Base-by-base conservation (phyloP, 2,888 invertebrate species). In the Noctua pronuba region DNA sequence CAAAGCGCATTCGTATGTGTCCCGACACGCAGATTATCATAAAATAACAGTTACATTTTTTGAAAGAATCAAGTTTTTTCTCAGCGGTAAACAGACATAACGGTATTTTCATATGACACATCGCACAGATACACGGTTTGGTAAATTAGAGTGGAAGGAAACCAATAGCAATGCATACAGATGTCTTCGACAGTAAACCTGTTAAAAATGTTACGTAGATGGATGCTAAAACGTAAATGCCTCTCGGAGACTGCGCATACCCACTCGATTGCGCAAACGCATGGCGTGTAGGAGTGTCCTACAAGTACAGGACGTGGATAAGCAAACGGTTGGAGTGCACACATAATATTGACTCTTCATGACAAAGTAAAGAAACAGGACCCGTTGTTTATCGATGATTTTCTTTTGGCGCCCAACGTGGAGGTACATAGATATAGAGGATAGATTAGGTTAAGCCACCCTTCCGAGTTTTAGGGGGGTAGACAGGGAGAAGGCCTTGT, bases 251-350 rank as follows among this genome's bases (percentile, higher is more conserved):
- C 31, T 75, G 66, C 6, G 46, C 38, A 67, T 31, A 60, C 55
- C 38, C 44, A 75, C 58, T 72, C 1, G 52, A 73, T 90, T 91
- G 89, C 88, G 88, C 88, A 91, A 91, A 83, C 85, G 83, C 89
- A 89, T 82, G 86, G 84, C 85, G 88, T 88, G 88, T 86, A 80
- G 81, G 65, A 89, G 90, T 89, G 89, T 90, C 90, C 90, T 92
- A 88, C 88, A 85, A 64, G 31, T 70, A 76, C 76, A 87, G 87
- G 86, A 89, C 87, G 83, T 85, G 85, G 76, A 49, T 75, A 85
- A 80, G 83, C 87, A 89, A 84, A 85, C 80, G 58, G 55, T 75
- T 84, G 68, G 82, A 89, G 88, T 87, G 86, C 73, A 77, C 73
- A 86, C 66, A 83, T 85, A 91, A 91, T 89, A 89, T 90, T 90